Conservation (phyloP, 2,888 invertebrate species). For the Chorisops tibialis region DNA sequence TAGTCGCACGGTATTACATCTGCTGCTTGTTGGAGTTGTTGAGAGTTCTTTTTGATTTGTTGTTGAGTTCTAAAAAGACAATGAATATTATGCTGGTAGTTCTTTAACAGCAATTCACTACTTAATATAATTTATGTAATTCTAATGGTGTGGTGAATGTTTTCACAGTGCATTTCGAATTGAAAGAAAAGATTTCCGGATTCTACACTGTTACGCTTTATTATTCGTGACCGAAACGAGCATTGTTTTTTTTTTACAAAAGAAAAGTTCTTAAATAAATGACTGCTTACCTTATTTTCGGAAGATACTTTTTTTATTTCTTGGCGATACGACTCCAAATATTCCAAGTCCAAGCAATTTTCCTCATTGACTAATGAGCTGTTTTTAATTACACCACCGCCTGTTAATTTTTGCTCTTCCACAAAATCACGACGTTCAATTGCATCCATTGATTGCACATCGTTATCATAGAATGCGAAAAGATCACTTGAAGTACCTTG, state of each 20-base stretch:
- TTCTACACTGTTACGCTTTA: too few species aligned
- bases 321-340: conserved; percentile 41
- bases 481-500: neutral
- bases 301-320: conserved; percentile 40
- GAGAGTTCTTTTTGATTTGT: neutral
- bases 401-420: conserved; percentile 49
- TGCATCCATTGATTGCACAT: conserved; percentile 51
- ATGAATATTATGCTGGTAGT: conserved; percentile 37
- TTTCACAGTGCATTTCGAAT: too few species aligned
- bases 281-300: conserved; percentile 48
- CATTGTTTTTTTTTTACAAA: too few species aligned
- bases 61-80: neutral
- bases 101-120: too few species aligned
- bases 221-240: too few species aligned
- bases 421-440: conserved; percentile 52
- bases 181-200: too few species aligned
- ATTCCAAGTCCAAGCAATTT: conserved; percentile 48
- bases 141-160: too few species aligned
- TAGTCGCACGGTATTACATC: conserved; percentile 46
- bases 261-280: too few species aligned
- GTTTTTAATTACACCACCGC: conserved; percentile 47
- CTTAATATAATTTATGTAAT: too few species aligned
- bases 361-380: conserved; percentile 45
- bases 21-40: conserved; percentile 51
- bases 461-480: conserved; percentile 36